These are phyloP conservation scores for Chymomyza caudatula DNA, from an alignment of 2,888 invertebrate species.

Conservation along the genomic window DNA sequence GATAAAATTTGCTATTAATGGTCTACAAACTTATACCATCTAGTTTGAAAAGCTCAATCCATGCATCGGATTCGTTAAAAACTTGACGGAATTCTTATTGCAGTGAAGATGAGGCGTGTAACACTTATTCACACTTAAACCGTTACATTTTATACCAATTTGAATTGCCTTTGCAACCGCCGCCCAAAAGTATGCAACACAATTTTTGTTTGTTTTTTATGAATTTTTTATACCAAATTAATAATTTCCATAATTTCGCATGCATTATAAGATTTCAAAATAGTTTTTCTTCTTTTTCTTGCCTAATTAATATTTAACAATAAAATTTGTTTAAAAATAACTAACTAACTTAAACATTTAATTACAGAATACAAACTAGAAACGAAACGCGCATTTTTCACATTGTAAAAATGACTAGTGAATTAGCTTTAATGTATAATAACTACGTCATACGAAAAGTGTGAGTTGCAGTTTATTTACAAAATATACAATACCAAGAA, in stretches of 20 bases:
- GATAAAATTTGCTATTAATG: too few species aligned
- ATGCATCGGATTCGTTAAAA: too few species aligned
- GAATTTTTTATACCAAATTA: constrained; percentile 4
- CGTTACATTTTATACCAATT: neutral
- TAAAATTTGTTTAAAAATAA: neutral
- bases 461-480: constrained; percentile 31
- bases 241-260: neutral
- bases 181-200: neutral
- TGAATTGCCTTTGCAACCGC: neutral
- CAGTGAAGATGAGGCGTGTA: too few species aligned
- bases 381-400: constrained; percentile 73
- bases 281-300: neutral
- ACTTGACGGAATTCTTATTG: too few species aligned
- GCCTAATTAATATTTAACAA: constrained; percentile 10
- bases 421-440: constrained; percentile 45
- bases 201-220: neutral
- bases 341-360: neutral
- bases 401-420: constrained; percentile 75
- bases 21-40: too few species aligned
- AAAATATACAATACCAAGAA: constrained; percentile 20
- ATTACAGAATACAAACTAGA: constrained; percentile 47
- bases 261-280: neutral
- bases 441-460: neutral
- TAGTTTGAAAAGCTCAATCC: too few species aligned
- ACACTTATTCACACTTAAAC: too few species aligned